Percentiles rank a stretch among this genome's conserved stretches.
These are phyloP conservation scores for Frankliniella fusca DNA, from an alignment of 2,888 invertebrate species.

Conservation along the genomic window DNA sequence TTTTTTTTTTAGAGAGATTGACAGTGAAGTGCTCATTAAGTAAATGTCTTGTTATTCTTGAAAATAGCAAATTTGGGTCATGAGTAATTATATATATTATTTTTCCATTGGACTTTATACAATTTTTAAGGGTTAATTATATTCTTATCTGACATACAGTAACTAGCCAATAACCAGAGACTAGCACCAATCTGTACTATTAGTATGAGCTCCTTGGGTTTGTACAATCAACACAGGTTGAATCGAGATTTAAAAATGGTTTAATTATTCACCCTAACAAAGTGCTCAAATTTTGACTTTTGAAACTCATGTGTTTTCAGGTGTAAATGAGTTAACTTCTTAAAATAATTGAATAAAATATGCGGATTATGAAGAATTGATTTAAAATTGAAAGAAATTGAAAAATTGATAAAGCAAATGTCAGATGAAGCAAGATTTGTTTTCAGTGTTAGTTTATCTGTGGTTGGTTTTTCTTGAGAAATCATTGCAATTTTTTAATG, in stretches of 20 bases:
- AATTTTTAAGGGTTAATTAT: conserved; percentile 12
- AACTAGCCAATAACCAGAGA: not conserved
- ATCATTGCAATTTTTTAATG: not conserved
- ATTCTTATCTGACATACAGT: not conserved
- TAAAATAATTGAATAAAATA: no score
- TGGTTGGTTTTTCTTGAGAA: no score
- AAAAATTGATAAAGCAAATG: no score
- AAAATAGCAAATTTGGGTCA: not conserved
- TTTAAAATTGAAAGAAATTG: no score
- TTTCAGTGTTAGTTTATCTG: no score
- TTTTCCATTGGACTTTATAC: conserved; percentile 25
- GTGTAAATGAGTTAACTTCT: no score
- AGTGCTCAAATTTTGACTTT: not conserved
- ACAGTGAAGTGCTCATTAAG: not conserved
- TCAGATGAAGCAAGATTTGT: not conserved
- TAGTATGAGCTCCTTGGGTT: not conserved
- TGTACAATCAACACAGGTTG: not conserved
- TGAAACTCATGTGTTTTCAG: not conserved
- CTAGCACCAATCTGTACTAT: not conserved
- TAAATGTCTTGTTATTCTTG: not conserved
- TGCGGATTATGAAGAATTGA: no score
- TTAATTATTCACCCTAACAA: not conserved
- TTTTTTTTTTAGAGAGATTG: not conserved
- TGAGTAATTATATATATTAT: conserved; percentile 1
- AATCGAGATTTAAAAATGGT: not conserved